Evolutionary conservation across 92 coral and sea anemone genomes (phyloP).

Genomic region (Micromussa lordhowensis): DNA sequence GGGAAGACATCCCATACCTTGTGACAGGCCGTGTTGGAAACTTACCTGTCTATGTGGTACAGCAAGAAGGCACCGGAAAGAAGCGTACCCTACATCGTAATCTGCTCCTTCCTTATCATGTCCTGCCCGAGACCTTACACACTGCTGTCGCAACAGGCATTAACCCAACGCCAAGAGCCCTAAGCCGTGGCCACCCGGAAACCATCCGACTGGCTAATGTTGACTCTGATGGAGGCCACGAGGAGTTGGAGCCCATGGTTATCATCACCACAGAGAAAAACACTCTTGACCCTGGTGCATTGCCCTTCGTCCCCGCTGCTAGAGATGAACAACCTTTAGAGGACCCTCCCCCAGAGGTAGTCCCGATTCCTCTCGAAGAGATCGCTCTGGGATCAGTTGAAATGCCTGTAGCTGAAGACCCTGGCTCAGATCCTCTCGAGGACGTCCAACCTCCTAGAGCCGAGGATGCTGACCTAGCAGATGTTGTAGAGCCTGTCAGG

Average conservation of each 20-base stretch:
- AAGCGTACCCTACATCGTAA: too few species aligned
- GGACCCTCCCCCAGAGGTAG: conserved; percentile 4
- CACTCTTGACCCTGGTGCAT: neutral
- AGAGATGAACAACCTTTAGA: neutral
- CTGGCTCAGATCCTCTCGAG: conserved; percentile 1
- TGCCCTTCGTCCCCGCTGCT: neutral
- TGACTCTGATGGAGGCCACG: neutral
- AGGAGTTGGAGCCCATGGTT: neutral
- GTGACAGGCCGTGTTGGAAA: too few species aligned
- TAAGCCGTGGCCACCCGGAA: conserved; percentile 2
- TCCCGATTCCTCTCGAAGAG: too few species aligned
- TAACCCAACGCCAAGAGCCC: neutral
- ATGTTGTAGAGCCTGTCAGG: neutral
- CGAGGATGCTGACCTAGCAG: neutral
- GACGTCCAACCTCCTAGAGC: neutral
- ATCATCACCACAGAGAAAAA: neutral
- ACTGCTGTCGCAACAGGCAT: too few species aligned
- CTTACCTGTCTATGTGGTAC: too few species aligned
- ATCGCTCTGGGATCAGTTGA: too few species aligned
- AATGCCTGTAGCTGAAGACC: neutral
- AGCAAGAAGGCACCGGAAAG: too few species aligned
- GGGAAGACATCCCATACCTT: too few species aligned
- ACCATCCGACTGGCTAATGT: neutral
- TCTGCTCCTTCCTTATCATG: too few species aligned
- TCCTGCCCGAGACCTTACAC: too few species aligned